These are phyloP conservation scores for Dicrostonyx torquatus DNA, from an alignment of 2,797 vertebrate species.

Conservation along the genomic window DNA sequence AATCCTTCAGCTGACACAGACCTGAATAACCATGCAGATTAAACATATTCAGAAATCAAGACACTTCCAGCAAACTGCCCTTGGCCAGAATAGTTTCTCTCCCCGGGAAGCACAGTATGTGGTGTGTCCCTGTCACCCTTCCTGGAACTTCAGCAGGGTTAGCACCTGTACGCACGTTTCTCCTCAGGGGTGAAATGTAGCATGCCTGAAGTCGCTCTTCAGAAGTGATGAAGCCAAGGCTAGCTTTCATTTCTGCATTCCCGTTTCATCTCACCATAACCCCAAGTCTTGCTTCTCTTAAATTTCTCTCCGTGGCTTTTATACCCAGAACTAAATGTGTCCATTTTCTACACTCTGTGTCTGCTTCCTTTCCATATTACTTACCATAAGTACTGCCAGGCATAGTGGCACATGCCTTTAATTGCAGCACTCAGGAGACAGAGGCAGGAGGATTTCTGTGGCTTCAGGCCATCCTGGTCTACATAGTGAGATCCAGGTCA, in stretches of 20 bases:
- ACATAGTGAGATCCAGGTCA: not conserved
- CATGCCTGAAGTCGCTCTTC: not conserved
- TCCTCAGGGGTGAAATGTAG: not conserved
- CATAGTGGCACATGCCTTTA: not conserved
- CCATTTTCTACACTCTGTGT: not conserved
- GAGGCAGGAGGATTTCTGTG: not conserved
- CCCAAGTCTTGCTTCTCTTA: not conserved
- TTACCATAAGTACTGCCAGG: not conserved
- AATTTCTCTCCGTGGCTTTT: not conserved
- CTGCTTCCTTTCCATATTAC: not conserved
- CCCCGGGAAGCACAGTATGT: accelerated
- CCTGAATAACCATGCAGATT: not conserved
- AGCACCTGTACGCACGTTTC: not conserved
- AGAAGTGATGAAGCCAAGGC: not conserved
- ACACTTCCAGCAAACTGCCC: not conserved
- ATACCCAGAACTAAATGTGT: not conserved
- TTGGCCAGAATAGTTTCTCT: not conserved
- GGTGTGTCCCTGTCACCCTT: too few species aligned
- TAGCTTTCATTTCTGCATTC: not conserved
- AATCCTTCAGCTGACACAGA: not conserved
- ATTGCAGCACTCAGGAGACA: too few species aligned
- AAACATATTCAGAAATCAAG: not conserved
- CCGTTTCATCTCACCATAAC: too few species aligned
- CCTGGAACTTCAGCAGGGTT: not conserved
- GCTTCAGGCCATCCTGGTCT: not conserved